Base-by-base conservation (phyloP, 2,888 invertebrate species). In the Dexiosoma caninum region DNA sequence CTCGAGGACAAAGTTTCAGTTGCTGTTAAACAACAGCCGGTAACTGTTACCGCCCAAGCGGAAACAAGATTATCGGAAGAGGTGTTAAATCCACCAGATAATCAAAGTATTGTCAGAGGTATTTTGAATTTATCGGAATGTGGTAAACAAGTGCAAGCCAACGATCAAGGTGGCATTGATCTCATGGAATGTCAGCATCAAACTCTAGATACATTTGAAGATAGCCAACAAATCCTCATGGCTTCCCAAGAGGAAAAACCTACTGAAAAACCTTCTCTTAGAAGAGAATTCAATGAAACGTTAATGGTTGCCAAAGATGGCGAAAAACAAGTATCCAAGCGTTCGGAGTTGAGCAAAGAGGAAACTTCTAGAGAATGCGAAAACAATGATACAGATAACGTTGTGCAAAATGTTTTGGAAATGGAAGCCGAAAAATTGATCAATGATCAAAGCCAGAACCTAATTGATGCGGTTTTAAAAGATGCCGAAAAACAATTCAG, bases 81-180 rank as follows among this genome's bases (percentile, higher is more conserved):
- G 57, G 83, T 86, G 77, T 83, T 85, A 4, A 85, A 86, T 85
- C 88, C 89, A 86, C 87, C 85, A 84, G 89, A 89, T 88, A 89
- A 84, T 85, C 89, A 89, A 87, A 89, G 87, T 89, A 89, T 89
- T 88, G 87, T 86, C 77, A 84, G 85, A 84, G 89, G 89, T 89
- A 89, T 86, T 87, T 86, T 89, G 89, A 89, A 87, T 86, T 86
- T 89, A 89, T 89, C 89, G 85, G 89, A 89, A 86, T 86, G 87
- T 85, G 89, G 89, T 84, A 88, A 86, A 62, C 87, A 88, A 84
- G 84, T 86, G 83, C 84, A 85, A 81, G 84, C 86, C 81, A 83
- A 83, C 69, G 84, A 83, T 2, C 84, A 84, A 27, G 85, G 86
- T 10, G 86, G 83, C 23, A 78, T 84, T n/a, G 84, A 84, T 59